Base-by-base conservation (phyloP, 2,888 invertebrate genomes). In the Polydesmus complanatus region DNA sequence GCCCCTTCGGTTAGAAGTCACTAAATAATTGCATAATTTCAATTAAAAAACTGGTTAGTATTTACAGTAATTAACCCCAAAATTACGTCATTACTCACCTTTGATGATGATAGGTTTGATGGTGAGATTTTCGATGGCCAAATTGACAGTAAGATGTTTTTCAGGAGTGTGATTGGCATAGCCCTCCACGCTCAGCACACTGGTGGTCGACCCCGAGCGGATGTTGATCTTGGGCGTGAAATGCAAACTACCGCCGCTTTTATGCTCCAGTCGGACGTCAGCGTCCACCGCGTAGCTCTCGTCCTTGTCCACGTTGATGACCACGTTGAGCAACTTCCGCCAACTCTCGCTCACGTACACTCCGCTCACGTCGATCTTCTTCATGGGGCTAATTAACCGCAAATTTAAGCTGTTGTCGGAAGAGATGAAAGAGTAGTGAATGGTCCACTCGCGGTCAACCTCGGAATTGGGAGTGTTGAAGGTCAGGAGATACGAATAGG, bases 381-480 rank as follows among this genome's bases (percentile, higher is more conserved):
- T 73, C 68, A 71, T 70, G 2, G 75, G 75, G 2, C 72, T 69
- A 27, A 65, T 62, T 25, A 71, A 37, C 26, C 68, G 66, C 23
- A 68, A 62, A 19, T 61, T 60, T 19, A 63, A 69, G 56, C 61
- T 67, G 65, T 59, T 67, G 60, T 65, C 70, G 66, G 27, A 61
- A 64, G 67, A 56, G 68, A 70, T 68, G 64, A 70, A 56, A 23
- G 61, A 68, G n/a, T 74, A 62, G 57, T 69, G 68, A 11, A 68
- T 65, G 1, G 71, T 70, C 5, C 85, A 71, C 66, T 78, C 77
- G 58, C 88, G 82, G 64, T 83, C 80, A 27, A 85, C 79, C 65
- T 78, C 77, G 2, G 92, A 89, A 47, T 85, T 85, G 0, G 92
- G 92, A 0, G 92, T 92, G 68, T 89, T 85, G 67, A 91, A 88